Conservation (phyloP, 2,888 invertebrate genomes). For the Drosophila infuscata region DNA sequence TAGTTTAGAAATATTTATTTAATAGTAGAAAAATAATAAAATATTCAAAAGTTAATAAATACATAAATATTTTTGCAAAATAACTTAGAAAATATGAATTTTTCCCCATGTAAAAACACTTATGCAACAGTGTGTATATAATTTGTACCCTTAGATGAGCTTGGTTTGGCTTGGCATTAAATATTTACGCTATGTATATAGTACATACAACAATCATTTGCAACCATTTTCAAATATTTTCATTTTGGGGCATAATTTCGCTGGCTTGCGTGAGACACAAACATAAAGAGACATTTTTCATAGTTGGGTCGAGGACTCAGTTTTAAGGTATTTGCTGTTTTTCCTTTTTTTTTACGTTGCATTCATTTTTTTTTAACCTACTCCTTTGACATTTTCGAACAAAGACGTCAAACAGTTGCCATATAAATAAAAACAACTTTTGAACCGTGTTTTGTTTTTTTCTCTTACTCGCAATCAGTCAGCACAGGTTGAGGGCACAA, state of each 20-base stretch:
- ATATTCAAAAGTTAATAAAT: no score
- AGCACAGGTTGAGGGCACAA: neutral
- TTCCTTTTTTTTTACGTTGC: neutral
- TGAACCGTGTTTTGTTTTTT: neutral
- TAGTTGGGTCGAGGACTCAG: slow-evolving; percentile 9
- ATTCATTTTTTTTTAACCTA: neutral
- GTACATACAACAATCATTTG: slow-evolving; percentile 13
- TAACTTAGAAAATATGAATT: no score
- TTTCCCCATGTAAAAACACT: no score
- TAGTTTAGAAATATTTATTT: no score
- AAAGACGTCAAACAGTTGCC: slow-evolving; percentile 1
- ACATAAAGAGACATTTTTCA: slow-evolving; percentile 50
- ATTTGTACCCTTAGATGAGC: slow-evolving; percentile 13
- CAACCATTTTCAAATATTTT: slow-evolving; percentile 9
- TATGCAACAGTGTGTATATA: no score
- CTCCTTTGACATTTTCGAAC: slow-evolving; percentile 8
- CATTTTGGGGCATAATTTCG: slow-evolving; percentile 14
- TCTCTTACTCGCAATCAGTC: slow-evolving; percentile 1
- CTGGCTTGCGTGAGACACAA: slow-evolving; percentile 52
- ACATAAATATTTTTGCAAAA: no score
- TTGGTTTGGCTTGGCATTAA: neutral
- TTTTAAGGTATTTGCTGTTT: neutral
- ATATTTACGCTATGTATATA: neutral
- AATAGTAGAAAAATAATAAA: no score
- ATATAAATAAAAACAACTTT: slow-evolving; percentile 32